Conservation (phyloP, 2,797 vertebrate genomes). For the Chelmon rostratus region DNA sequence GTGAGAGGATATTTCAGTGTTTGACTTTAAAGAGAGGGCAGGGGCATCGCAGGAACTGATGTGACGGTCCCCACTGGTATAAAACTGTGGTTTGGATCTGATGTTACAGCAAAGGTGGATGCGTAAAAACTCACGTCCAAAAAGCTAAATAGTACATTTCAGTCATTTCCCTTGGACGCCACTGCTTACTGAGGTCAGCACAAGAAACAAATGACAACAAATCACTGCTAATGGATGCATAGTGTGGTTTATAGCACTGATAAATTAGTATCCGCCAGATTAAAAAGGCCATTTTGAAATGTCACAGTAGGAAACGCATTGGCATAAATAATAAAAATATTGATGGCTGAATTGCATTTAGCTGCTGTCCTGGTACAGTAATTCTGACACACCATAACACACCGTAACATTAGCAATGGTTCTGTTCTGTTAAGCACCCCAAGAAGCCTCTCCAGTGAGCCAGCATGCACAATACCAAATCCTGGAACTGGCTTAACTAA, state of each 20-base stretch:
- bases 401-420: not conserved
- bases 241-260: not conserved
- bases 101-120: constrained; percentile 4
- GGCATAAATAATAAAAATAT: not conserved
- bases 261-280: not conserved
- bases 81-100: not conserved
- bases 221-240: too few relatives aligned
- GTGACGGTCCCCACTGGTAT: constrained; percentile 9
- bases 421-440: not conserved
- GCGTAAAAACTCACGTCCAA: not conserved
- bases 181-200: not conserved
- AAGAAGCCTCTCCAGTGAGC: not conserved
- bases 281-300: not conserved
- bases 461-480: not conserved
- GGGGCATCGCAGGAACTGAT: constrained; percentile 36
- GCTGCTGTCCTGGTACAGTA: too few relatives aligned
- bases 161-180: not conserved
- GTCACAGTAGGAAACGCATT: not conserved
- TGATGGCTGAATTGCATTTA: not conserved
- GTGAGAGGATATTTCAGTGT: constrained; percentile 46
- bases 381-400: not conserved
- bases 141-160: not conserved
- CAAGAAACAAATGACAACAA: too few relatives aligned
- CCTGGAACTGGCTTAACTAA: not conserved
- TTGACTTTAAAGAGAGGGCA: constrained; percentile 28